Conservation (phyloP, 2,888 invertebrate species). For the Caenorhabditis sinica region DNA sequence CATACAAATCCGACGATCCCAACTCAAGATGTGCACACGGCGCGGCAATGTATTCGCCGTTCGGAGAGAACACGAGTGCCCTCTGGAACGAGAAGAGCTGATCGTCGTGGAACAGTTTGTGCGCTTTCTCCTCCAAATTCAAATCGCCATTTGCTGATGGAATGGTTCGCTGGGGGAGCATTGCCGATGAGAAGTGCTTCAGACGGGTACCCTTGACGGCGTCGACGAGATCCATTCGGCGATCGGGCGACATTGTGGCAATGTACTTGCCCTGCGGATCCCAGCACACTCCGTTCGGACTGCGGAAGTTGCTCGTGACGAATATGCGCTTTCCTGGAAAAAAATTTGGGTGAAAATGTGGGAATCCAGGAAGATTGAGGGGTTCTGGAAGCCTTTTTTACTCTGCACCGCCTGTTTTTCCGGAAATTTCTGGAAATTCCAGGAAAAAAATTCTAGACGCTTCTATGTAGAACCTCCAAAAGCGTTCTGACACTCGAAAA, state of each 20-base stretch:
- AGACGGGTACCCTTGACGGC: constrained; percentile 78
- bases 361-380: no score
- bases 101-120: constrained; percentile 91
- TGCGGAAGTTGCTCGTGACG: constrained; percentile 74
- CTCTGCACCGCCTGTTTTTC: no score
- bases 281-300: constrained; percentile 82
- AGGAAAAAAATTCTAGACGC: no score
- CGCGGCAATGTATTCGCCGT: constrained; percentile 92
- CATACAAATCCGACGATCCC: constrained; percentile 85
- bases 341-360: no score
- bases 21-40: constrained; percentile 87
- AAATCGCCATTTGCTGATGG: constrained; percentile 16
- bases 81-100: constrained; percentile 95
- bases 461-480: no score
- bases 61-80: constrained; percentile 92
- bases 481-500: background rate
- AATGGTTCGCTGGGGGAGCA: constrained; percentile 46
- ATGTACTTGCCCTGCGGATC: constrained; percentile 81
- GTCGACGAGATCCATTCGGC: constrained; percentile 80
- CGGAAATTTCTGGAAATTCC: background rate
- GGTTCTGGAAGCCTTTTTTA: no score
- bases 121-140: constrained; percentile 64
- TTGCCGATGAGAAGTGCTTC: constrained; percentile 66
- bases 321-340: constrained; percentile 77
- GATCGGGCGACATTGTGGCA: constrained; percentile 81